A percentile compares a stretch with the other conserved stretches of the same genome.
phyloP scores from a whole-genome alignment of 2,888 invertebrate species.

The Acronicta psi region DNA sequence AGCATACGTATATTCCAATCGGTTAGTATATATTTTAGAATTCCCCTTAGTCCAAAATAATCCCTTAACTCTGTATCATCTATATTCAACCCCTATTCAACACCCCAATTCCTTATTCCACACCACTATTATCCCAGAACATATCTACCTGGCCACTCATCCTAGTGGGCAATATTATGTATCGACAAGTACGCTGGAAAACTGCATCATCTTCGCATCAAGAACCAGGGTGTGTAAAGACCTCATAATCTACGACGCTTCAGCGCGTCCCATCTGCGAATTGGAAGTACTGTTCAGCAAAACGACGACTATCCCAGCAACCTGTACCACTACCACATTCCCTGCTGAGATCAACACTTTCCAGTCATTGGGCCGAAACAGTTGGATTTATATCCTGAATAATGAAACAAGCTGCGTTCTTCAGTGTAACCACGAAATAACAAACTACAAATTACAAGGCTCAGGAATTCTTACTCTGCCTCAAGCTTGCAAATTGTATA shows the following conservation, averaged over 20 bases:
- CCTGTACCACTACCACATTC: constrained; percentile 45
- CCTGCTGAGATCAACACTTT: constrained; percentile 49
- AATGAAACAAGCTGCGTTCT: constrained; percentile 32
- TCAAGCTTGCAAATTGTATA: constrained; percentile 43
- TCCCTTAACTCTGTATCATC: background rate
- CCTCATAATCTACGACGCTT: constrained; percentile 42
- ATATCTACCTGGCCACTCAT: background rate
- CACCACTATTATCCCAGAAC: constrained; percentile 1
- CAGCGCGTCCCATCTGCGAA: constrained; percentile 44
- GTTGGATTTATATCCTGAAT: constrained; percentile 44
- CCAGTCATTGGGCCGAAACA: constrained; percentile 33
- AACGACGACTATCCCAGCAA: constrained; percentile 29
- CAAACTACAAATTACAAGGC: constrained; percentile 35
- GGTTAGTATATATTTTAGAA: constrained; percentile 2
- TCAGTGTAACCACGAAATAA: constrained; percentile 31
- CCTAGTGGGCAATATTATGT: constrained; percentile 4
- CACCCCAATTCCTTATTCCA: constrained; percentile 1
- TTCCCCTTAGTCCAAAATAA: constrained; percentile 5
- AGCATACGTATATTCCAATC: constrained; percentile 5
- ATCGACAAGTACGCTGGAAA: background rate
- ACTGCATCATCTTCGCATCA: constrained; percentile 7
- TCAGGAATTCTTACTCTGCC: constrained; percentile 36
- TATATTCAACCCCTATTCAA: constrained; percentile 1
- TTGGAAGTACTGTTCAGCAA: constrained; percentile 30
- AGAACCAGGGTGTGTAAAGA: constrained; percentile 41